These are phyloP conservation scores for Sinopyrophorus schimmeli DNA, from an alignment of 2,888 invertebrate genomes.

Conservation along the genomic window DNA sequence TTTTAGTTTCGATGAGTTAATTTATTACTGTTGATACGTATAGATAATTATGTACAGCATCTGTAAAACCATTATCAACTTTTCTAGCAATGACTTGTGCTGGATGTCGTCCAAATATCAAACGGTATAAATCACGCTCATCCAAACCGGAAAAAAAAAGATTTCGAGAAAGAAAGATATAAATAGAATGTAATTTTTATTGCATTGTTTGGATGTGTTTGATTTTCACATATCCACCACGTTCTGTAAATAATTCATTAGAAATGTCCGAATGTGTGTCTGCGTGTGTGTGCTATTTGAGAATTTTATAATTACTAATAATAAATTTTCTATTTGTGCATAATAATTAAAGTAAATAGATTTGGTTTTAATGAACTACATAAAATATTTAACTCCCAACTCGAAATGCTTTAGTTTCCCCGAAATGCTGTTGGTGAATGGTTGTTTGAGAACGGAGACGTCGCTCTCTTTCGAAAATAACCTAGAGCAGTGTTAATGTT, in stretches of 20 bases:
- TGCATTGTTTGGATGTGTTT: slow-evolving; percentile 20
- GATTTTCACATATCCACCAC: slow-evolving; percentile 25
- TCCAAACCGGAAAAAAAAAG: slow-evolving; percentile 8
- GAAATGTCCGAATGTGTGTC: no score
- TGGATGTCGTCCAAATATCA: slow-evolving; percentile 25
- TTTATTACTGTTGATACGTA: no score
- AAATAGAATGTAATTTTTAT: no score
- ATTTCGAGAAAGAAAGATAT: background rate
- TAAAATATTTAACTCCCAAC: background rate
- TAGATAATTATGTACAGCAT: no score
- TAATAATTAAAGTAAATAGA: slow-evolving; percentile 21
- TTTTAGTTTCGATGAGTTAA: no score
- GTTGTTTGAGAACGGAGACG: no score
- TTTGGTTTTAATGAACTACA: slow-evolving; percentile 18
- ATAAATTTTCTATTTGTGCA: slow-evolving; percentile 27
- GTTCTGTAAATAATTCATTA: slow-evolving; percentile 29
- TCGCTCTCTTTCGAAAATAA: no score
- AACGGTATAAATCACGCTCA: slow-evolving; percentile 20
- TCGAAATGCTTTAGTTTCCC: no score
- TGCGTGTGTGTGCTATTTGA: slow-evolving; percentile 24
- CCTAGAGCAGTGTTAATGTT: no score
- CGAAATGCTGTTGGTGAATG: no score
- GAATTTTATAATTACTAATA: slow-evolving; percentile 15
- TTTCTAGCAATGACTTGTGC: slow-evolving; percentile 15
- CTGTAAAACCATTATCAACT: slow-evolving; percentile 4